Conservation (phyloP, 2,113 vertebrate genomes). For the Psilopogon haemacephalus region DNA sequence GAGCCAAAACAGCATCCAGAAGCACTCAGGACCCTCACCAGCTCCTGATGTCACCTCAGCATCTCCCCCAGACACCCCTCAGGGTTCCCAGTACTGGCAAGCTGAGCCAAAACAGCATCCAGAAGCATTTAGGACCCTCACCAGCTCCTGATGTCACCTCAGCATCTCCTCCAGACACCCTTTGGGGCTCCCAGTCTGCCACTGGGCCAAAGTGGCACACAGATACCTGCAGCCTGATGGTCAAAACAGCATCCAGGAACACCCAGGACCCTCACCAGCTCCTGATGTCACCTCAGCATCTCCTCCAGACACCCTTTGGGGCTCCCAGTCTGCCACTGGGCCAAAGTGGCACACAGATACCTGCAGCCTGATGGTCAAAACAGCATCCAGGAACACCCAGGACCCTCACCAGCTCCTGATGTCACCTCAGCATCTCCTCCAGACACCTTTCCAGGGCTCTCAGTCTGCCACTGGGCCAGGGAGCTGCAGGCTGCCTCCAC, state of each 20-base stretch:
- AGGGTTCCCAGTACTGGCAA: too few species aligned
- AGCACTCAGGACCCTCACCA: too few species aligned
- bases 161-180: too few species aligned
- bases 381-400: background rate
- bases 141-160: too few species aligned
- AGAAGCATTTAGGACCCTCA: too few species aligned
- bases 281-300: background rate
- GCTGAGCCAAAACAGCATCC: too few species aligned
- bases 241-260: background rate
- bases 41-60: too few species aligned
- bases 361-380: accelerated
- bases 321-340: background rate
- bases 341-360: background rate
- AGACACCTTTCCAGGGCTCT: accelerated
- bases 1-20: too few species aligned
- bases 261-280: background rate
- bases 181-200: too few species aligned
- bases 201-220: too few species aligned
- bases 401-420: background rate
- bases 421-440: background rate
- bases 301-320: accelerated
- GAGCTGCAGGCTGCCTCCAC: background rate
- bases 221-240: accelerated
- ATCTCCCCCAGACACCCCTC: too few species aligned
- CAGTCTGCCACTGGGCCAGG: accelerated